Conservation (phyloP, 2,888 invertebrate species). For the Bibio marci region DNA sequence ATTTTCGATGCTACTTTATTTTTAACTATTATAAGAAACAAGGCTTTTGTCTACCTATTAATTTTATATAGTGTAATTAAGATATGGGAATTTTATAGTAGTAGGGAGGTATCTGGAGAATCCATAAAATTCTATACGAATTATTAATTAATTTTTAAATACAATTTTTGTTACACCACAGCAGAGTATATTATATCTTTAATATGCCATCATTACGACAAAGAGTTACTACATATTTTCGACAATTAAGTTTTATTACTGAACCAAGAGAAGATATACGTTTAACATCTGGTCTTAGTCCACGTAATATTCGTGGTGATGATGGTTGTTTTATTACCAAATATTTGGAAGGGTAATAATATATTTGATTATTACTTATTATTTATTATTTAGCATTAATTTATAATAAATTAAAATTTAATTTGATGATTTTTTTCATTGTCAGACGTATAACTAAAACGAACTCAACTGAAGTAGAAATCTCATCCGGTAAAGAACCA, state of each 20-base stretch:
- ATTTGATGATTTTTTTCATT: not conserved
- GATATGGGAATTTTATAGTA: too few relatives aligned
- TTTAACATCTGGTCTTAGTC: constrained; percentile 13
- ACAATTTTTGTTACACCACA: too few relatives aligned
- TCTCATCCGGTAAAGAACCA: constrained; percentile 52
- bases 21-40: too few relatives aligned
- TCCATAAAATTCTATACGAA: too few relatives aligned
- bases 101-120: too few relatives aligned
- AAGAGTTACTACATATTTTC: constrained; percentile 52
- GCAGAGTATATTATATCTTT: too few relatives aligned
- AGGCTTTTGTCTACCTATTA: too few relatives aligned
- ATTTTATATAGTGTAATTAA: too few relatives aligned
- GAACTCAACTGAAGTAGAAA: constrained; percentile 15
- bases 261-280: constrained; percentile 33
- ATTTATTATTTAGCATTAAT: not conserved
- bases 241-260: constrained; percentile 49
- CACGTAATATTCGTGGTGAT: constrained; percentile 25
- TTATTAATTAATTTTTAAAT: too few relatives aligned
- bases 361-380: not conserved
- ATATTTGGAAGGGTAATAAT: constrained; percentile 45
- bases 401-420: too few relatives aligned
- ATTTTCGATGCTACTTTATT: too few relatives aligned
- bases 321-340: constrained; percentile 50
- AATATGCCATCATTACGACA: constrained; percentile 52
- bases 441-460: not conserved